A percentile compares a stretch with the other conserved stretches of the same genome.
phyloP scores from a whole-genome alignment of 1,140 invertebrate species.

The Gerris buenoi region DNA sequence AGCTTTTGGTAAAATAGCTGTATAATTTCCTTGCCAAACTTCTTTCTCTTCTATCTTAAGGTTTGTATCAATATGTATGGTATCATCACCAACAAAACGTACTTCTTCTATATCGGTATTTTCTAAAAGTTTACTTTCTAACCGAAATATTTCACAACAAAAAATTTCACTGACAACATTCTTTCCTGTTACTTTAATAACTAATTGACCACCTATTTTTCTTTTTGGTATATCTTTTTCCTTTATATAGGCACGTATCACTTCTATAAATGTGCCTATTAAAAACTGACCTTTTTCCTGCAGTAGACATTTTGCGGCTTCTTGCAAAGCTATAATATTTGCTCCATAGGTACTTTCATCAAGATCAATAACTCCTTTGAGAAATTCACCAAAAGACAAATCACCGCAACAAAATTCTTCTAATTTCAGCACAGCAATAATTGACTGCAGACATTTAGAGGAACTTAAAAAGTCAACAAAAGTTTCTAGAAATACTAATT shows the following conservation, averaged over 20 bases:
- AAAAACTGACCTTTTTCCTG: not conserved
- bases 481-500: no score
- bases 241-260: not conserved
- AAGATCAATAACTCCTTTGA: not conserved
- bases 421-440: not conserved
- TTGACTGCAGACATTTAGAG: not conserved
- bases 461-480: not conserved
- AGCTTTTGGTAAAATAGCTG: conserved; percentile 10
- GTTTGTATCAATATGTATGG: conserved; percentile 14
- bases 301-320: not conserved
- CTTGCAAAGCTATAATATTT: not conserved
- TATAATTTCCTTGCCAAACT: conserved; percentile 17
- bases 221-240: not conserved
- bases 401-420: not conserved
- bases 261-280: not conserved
- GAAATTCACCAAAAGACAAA: not conserved
- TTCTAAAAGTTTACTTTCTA: no score
- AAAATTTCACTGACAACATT: not conserved
- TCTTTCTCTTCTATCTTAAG: no score
- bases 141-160: no score
- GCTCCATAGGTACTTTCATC: not conserved
- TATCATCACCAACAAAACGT: not conserved
- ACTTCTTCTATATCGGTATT: not conserved
- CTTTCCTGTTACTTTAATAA: not conserved
- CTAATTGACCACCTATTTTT: not conserved